Percentiles rank a stretch among this genome's conserved stretches.
These are phyloP conservation scores for Chroicocephalus ridibundus DNA, from an alignment of 2,113 vertebrate genomes.

Conservation along the genomic window DNA sequence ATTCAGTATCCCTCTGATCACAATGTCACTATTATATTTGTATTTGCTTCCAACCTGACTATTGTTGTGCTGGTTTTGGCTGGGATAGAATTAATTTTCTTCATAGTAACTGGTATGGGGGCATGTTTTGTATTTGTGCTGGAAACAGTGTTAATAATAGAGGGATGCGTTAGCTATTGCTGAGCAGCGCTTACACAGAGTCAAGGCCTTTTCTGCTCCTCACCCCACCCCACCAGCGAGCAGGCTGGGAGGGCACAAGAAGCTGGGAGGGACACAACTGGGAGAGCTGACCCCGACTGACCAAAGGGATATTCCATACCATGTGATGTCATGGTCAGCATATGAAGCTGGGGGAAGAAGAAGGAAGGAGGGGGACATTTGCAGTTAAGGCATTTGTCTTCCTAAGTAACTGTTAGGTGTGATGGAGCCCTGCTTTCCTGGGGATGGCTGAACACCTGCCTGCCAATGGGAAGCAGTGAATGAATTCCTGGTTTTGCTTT, in stretches of 20 bases:
- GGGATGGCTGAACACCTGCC: background rate
- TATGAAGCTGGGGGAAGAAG: background rate
- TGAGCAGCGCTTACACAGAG: background rate
- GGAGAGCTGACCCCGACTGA: background rate
- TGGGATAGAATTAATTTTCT: background rate
- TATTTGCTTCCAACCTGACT: conserved; percentile 9
- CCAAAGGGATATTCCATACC: no score
- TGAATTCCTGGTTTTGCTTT: background rate
- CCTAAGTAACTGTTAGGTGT: background rate
- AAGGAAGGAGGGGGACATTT: background rate
- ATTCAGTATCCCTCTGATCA: background rate
- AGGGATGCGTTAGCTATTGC: background rate
- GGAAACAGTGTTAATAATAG: background rate
- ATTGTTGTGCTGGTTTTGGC: background rate
- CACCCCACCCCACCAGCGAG: background rate
- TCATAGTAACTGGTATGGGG: background rate
- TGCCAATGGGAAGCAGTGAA: background rate
- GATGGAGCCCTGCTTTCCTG: background rate
- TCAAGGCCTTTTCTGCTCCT: background rate
- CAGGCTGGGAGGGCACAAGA: background rate
- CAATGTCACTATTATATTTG: background rate
- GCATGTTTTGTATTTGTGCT: background rate
- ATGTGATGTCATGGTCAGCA: background rate
- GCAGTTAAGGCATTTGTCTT: background rate
- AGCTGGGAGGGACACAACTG: background rate